Conservation (phyloP, 2,113 vertebrate genomes). For the Callithrix jacchus region DNA sequence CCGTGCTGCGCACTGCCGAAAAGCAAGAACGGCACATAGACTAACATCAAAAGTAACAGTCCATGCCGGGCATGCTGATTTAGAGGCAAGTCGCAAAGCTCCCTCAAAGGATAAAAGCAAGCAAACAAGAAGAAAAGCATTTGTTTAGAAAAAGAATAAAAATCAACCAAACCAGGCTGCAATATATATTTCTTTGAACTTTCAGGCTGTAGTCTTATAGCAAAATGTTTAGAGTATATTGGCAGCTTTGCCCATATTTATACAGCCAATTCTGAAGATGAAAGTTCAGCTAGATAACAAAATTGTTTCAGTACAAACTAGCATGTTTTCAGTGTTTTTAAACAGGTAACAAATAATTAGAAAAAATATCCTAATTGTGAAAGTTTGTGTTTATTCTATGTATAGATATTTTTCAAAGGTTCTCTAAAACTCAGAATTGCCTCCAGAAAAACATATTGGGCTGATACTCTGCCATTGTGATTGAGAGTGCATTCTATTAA, state of each 20-base stretch:
- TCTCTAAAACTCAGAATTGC: not conserved
- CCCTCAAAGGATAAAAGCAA: not conserved
- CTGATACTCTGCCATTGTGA: not conserved
- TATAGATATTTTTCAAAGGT: not conserved
- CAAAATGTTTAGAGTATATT: not conserved
- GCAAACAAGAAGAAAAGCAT: not conserved
- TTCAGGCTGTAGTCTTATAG: not conserved
- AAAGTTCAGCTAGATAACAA: constrained; percentile 32
- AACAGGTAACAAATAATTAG: not conserved
- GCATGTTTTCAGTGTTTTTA: not conserved
- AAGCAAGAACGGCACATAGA: not conserved
- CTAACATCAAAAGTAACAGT: not conserved
- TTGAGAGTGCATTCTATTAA: not conserved
- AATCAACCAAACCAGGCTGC: not conserved
- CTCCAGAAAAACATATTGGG: not conserved
- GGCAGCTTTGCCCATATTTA: not conserved
- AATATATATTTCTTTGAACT: constrained; percentile 15
- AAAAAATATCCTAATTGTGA: not conserved
- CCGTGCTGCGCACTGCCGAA: too few species aligned
- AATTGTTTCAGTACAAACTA: not conserved
- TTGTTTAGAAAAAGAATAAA: not conserved
- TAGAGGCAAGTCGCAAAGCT: not conserved
- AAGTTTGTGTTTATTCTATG: not conserved
- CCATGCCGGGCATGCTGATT: not conserved
- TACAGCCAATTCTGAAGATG: not conserved